Percentiles rank a stretch among this genome's conserved stretches.
Evolutionary conservation across 2,797 vertebrate species (phyloP).

Genomic region (Gorsachius magnificus): DNA sequence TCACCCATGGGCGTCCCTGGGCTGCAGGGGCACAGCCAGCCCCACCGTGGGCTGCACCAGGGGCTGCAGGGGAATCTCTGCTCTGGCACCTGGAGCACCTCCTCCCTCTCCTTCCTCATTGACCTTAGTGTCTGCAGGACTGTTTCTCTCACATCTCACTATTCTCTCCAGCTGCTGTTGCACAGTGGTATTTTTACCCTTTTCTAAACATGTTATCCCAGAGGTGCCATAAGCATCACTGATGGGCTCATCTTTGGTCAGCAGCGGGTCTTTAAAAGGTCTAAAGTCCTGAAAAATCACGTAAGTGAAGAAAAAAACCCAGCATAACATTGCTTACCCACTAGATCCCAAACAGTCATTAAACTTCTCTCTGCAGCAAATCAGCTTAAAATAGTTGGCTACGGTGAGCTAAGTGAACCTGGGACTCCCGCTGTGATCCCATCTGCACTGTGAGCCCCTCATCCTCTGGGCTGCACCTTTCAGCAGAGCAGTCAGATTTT

Average conservation of each 20-base stretch:
- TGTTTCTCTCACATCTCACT: not conserved
- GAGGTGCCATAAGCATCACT: not conserved
- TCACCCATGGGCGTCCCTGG: not conserved
- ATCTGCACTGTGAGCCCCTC: not conserved
- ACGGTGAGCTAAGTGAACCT: accelerated
- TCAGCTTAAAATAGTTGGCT: not conserved
- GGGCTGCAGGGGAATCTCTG: not conserved
- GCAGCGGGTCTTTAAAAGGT: not conserved
- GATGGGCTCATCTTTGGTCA: not conserved
- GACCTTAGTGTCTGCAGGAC: not conserved
- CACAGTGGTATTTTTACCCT: not conserved
- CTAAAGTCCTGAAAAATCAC: not conserved
- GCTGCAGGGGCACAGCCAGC: not conserved
- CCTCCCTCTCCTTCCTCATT: not conserved
- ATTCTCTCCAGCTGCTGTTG: not conserved
- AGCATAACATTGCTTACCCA: not conserved
- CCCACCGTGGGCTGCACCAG: accelerated
- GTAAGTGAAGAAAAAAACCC: not conserved
- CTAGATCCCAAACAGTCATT: not conserved
- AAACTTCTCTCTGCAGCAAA: not conserved
- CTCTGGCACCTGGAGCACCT: not conserved
- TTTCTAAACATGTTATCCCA: not conserved
- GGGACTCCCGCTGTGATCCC: accelerated
- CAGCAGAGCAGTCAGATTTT: not conserved
- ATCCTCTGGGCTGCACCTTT: not conserved